Evolutionary conservation across 2,888 invertebrate genomes (phyloP).

Genomic region (Heliconius charithonia): DNA sequence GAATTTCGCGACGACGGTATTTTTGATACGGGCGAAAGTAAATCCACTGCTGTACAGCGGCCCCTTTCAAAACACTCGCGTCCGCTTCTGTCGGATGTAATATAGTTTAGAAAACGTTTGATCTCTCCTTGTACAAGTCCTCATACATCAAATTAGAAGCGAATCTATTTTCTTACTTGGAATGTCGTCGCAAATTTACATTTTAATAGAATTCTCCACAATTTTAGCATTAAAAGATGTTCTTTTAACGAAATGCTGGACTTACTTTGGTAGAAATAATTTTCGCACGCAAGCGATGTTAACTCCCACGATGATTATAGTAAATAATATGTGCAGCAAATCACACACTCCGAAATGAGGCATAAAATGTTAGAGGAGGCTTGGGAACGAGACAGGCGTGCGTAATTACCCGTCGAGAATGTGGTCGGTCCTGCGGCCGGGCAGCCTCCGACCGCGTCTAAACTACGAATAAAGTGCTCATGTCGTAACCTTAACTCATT

Average conservation of each 20-base stretch:
- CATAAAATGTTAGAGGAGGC: slow-evolving; percentile 77
- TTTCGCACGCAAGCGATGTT: slow-evolving; percentile 64
- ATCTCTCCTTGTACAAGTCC: slow-evolving; percentile 66
- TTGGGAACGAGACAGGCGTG: slow-evolving; percentile 77
- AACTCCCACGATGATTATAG: slow-evolving; percentile 78
- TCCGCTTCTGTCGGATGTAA: slow-evolving; percentile 64
- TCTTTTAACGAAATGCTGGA: neutral
- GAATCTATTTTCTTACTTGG: slow-evolving; percentile 46
- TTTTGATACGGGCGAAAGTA: slow-evolving; percentile 58
- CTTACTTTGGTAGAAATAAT: slow-evolving; percentile 34
- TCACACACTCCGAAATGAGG: slow-evolving; percentile 79
- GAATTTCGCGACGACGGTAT: slow-evolving; percentile 66
- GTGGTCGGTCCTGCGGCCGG: slow-evolving; percentile 75
- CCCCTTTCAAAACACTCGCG: slow-evolving; percentile 59
- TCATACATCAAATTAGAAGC: slow-evolving; percentile 51
- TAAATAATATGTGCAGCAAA: slow-evolving; percentile 77
- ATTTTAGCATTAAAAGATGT: slow-evolving; percentile 4
- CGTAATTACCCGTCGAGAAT: slow-evolving; percentile 81
- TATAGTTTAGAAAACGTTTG: slow-evolving; percentile 70
- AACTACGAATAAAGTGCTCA: slow-evolving; percentile 77
- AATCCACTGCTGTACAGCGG: slow-evolving; percentile 49
- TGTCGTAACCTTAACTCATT: slow-evolving; percentile 72
- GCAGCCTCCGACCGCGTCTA: slow-evolving; percentile 68
- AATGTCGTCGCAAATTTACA: slow-evolving; percentile 36
- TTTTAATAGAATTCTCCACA: neutral